These are phyloP conservation scores for Tychaedon coryphoeus DNA, from an alignment of 2,113 vertebrate species.

Conservation along the genomic window DNA sequence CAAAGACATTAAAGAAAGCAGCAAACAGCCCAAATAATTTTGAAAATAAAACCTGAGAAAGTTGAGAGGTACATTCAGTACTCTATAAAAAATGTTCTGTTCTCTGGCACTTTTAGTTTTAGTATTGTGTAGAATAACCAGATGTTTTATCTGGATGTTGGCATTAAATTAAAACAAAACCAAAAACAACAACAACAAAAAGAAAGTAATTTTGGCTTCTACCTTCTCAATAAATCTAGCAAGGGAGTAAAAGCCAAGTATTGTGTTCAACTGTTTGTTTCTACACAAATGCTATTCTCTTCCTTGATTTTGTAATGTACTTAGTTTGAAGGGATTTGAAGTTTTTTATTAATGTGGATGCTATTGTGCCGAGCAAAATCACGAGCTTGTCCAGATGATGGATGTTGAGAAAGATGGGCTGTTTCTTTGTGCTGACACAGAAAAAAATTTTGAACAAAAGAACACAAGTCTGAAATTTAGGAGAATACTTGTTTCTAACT, in stretches of 20 bases:
- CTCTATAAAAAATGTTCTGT: constrained; percentile 19
- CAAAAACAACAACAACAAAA: not conserved
- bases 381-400: constrained; percentile 32
- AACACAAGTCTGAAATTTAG: not conserved
- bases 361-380: constrained; percentile 5
- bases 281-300: constrained; percentile 34
- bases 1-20: not conserved
- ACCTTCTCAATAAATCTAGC: constrained; percentile 53
- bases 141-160: constrained; percentile 53
- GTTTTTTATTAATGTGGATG: not conserved
- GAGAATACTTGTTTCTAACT: not conserved
- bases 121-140: constrained; percentile 28
- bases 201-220: constrained; percentile 27
- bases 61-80: constrained; percentile 26
- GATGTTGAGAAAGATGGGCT: not conserved
- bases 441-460: constrained; percentile 10
- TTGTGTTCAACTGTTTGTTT: constrained; percentile 51
- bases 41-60: constrained; percentile 23
- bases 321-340: constrained; percentile 15
- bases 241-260: constrained; percentile 36
- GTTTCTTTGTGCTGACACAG: constrained; percentile 9
- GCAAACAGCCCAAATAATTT: not conserved
- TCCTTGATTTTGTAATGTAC: constrained; percentile 43
- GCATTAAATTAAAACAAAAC: constrained; percentile 31
- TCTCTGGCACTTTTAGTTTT: constrained; percentile 24